A percentile compares a stretch with the other conserved stretches of the same genome.
Conservation (phyloP, 2,113 vertebrate species). For the Sardina pilchardus region DNA sequence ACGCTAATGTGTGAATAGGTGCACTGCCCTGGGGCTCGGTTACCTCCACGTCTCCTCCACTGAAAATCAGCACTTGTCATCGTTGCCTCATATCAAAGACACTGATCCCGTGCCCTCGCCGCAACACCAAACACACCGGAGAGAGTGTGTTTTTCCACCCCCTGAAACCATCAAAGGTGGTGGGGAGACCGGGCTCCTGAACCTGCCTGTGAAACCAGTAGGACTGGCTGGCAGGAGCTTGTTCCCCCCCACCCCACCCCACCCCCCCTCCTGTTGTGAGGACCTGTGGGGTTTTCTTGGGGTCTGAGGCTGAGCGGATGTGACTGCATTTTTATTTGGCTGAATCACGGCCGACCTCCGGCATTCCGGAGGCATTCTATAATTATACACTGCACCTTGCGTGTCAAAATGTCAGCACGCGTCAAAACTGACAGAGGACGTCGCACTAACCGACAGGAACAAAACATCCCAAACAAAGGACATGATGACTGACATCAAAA, state of each 20-base stretch:
- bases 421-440: conserved; percentile 71
- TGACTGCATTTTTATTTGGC: conserved; percentile 73
- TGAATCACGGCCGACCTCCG: conserved; percentile 67
- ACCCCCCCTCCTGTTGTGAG: conserved; percentile 45
- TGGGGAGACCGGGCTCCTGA: conserved; percentile 47
- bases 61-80: conserved; percentile 78
- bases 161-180: conserved; percentile 50
- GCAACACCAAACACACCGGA: neutral
- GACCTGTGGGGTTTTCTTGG: conserved; percentile 60
- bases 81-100: conserved; percentile 71
- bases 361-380: conserved; percentile 70
- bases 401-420: conserved; percentile 61
- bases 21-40: conserved; percentile 63
- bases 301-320: conserved; percentile 72
- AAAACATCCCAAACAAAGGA: conserved; percentile 19
- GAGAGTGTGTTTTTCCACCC: conserved; percentile 36
- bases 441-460: conserved; percentile 64
- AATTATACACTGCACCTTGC: conserved; percentile 71
- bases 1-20: conserved; percentile 71
- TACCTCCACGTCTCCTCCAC: conserved; percentile 69
- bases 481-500: neutral
- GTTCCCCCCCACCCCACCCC: conserved; percentile 49
- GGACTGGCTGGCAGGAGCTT: neutral
- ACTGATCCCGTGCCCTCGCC: conserved; percentile 53
- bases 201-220: conserved; percentile 59